phyloP scores from a whole-genome alignment of 2,797 vertebrate species.

The Eulemur mongoz region DNA sequence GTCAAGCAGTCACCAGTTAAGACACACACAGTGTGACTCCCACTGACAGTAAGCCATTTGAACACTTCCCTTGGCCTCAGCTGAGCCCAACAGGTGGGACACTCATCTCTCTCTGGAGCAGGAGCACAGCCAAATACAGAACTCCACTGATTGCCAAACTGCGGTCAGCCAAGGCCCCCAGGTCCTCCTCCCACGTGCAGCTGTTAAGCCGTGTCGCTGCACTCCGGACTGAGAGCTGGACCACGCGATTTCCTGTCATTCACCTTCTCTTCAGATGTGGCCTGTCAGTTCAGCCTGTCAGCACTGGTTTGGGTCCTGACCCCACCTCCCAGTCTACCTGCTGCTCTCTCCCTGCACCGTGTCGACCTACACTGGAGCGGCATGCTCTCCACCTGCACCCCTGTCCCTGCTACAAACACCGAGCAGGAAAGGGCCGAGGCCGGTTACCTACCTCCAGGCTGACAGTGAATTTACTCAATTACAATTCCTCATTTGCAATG shows the following conservation, averaged over 20 bases:
- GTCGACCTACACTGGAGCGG: neutral
- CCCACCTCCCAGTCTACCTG: neutral
- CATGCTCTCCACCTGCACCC: neutral
- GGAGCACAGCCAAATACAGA: neutral
- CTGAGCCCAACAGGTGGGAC: neutral
- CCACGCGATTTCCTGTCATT: neutral
- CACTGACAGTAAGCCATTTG: neutral
- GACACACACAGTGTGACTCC: neutral
- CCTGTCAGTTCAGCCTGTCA: neutral
- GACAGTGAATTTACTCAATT: neutral
- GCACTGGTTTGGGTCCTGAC: neutral
- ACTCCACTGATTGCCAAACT: neutral
- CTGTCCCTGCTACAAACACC: neutral
- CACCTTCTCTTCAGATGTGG: neutral
- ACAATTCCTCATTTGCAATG: neutral
- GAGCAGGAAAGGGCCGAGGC: neutral
- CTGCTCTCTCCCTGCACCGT: rapidly evolving
- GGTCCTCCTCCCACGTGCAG: neutral
- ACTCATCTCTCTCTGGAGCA: neutral
- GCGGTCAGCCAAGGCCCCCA: neutral
- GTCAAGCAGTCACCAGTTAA: neutral
- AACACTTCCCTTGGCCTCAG: neutral
- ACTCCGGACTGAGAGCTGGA: neutral
- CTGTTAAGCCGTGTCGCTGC: neutral
- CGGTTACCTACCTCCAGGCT: neutral